Percentiles rank a stretch among this genome's conserved stretches.
Evolutionary conservation across 2,888 invertebrate genomes (phyloP).

Genomic region (Ecliptopera silaceata): DNA sequence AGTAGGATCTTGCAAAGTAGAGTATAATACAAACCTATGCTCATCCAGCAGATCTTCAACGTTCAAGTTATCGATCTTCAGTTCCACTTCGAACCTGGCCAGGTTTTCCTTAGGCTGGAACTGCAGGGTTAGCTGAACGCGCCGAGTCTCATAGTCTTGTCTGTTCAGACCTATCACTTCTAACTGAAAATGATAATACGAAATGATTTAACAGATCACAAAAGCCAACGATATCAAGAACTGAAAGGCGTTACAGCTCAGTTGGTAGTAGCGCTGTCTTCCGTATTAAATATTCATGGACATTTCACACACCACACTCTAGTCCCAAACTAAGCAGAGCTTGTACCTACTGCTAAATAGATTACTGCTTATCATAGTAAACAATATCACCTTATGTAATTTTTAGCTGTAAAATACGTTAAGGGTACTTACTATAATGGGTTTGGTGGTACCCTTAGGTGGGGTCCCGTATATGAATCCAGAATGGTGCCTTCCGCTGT

Average conservation of each 20-base stretch:
- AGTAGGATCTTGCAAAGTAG: no score
- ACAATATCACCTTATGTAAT: no score
- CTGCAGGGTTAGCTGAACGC: slow-evolving; percentile 84
- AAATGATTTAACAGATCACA: no score
- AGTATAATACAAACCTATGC: no score
- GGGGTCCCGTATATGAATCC: slow-evolving; percentile 94
- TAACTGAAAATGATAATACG: slow-evolving; percentile 83
- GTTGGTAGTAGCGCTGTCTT: no score
- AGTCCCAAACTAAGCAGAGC: no score
- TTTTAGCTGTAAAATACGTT: neutral
- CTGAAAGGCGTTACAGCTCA: no score
- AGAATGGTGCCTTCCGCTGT: slow-evolving; percentile 89
- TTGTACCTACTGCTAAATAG: no score
- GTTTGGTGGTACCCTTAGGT: slow-evolving; percentile 79
- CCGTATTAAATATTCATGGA: no score
- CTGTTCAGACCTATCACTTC: slow-evolving; percentile 91
- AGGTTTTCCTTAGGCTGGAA: slow-evolving; percentile 86
- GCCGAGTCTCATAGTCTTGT: slow-evolving; percentile 89
- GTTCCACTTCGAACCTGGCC: slow-evolving; percentile 89
- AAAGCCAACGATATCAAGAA: no score
- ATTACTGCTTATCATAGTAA: no score
- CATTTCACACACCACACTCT: no score
- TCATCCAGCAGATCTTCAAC: slow-evolving; percentile 93
- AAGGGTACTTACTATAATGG: slow-evolving; percentile 55
- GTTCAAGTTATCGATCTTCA: slow-evolving; percentile 95